Evolutionary conservation across 2,797 vertebrate species (phyloP).

Genomic region (Poecilia wingei): DNA sequence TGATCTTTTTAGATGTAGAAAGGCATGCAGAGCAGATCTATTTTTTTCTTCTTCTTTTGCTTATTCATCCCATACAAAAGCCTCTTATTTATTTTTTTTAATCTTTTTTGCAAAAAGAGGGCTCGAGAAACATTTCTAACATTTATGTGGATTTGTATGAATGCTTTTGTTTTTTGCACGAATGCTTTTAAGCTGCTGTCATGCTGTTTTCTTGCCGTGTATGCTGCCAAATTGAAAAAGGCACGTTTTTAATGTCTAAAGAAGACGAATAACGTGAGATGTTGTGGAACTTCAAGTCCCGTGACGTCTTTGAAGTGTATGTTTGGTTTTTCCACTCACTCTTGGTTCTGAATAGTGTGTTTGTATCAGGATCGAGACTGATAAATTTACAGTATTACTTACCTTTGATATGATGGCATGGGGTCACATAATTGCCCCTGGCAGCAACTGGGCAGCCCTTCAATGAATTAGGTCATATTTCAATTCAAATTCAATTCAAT

Average conservation of each 20-base stretch:
- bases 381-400: not conserved
- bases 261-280: not conserved
- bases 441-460: not conserved
- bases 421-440: not conserved
- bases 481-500: not conserved
- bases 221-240: not conserved
- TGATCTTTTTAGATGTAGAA: constrained; percentile 56
- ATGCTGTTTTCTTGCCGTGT: constrained; percentile 14
- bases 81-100: constrained; percentile 16
- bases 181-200: constrained; percentile 64
- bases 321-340: not conserved
- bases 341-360: not conserved
- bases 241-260: not conserved
- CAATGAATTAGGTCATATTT: not conserved
- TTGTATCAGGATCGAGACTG: not conserved
- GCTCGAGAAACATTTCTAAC: constrained; percentile 53
- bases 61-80: constrained; percentile 57
- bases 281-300: not conserved
- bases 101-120: constrained; percentile 52
- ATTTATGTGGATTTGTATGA: constrained; percentile 76
- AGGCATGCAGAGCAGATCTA: constrained; percentile 45
- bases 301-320: not conserved
- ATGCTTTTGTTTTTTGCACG: constrained; percentile 49
- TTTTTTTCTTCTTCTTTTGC: constrained; percentile 61
- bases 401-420: not conserved